Base-by-base conservation (phyloP, 2,888 invertebrate species). In the Nomada lathburiana region DNA sequence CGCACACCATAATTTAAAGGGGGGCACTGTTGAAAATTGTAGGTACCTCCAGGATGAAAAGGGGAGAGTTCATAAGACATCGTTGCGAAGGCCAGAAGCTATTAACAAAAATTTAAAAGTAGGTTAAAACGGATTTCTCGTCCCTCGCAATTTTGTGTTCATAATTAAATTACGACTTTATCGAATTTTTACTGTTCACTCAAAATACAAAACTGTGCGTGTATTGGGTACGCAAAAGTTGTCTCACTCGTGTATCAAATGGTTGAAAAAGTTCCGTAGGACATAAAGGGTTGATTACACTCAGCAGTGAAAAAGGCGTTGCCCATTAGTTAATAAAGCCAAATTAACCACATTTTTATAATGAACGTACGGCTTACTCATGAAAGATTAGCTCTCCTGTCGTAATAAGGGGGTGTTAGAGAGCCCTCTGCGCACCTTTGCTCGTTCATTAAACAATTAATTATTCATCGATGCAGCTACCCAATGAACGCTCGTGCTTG, bases 1-100 rank as follows among this genome's bases (percentile, higher is more conserved):
- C 55, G 69, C 86, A 84, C 84, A 72, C 2, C 86, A 84, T 86
- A 86, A 86, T 86, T 86, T 84, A 80, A 85, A 67, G 80, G 78
- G 10, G 36, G 63, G 59, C 75, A 71, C 80, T 85, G 78, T 86
- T 85, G 79, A 84, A 86, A 79, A 84, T 67, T 68, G 36, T 36
- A 74, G 69, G 60, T 65, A 36, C 64, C 65, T 52, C 16, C 23
- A 52, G 57, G 76, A 23, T 62, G 53, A 62, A 67, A 26, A 23
- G 13, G 11, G 23, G 23, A 55, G 79, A 76, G 55, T 67, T 59
- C 70, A 13, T 18, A 77, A 59, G 71, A 80, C 65, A 78, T 81
- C 80, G 76, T 77, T 75, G 57, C 29, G 72, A 76, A 80, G 72
- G 73, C 55, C 69, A 36, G 47, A 57, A 53, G 55, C 65, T 76